Base-by-base conservation (phyloP, 1,140 invertebrate species). In the Pogonomyrmex californicus region DNA sequence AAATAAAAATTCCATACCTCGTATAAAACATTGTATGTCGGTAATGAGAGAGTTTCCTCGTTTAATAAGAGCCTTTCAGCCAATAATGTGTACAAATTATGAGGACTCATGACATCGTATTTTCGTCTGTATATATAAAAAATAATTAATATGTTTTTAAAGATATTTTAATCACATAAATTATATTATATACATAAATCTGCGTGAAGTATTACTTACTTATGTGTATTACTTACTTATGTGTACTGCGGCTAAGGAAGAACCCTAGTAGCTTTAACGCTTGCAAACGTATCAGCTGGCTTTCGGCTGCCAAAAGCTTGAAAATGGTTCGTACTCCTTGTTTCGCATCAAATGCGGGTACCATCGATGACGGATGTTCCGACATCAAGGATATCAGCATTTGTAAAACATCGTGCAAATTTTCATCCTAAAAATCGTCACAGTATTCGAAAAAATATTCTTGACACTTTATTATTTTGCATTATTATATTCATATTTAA, bases 11-110 rank as follows among this genome's bases (percentile, higher is more conserved):
- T 44, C 1, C 47, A 76, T 90, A 98, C 97, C 96, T 99, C 99
- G 96, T 99, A 99, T n/a, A 99, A 97, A 85, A 99, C 99, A 96
- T 99, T 99, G 96, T 99, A 99, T 10, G 98, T 99, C 56, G 99
- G 97, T 93, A 99, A 96, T 30, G 98, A 97, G 30, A 99, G 96
- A 23, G 97, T 97, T 94, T 98, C 98, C 92, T 98, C 98, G 93
- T 99, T 98, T 7, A 99, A 95, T 85, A 99, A 96, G 78, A 99
- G 96, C 86, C 99, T 96, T 94, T 99, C 99, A 3, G 99, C 98
- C 77, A 99, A 96, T 85, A 99, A 94, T 23, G 99, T 99, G 95
- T 99, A 99, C 89, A 99, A 96, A 96, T 99, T 99, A 95, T 99
- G 97, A 4, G 99, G 99, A 91, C 98, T 99, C 98, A 99, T 99